These are phyloP conservation scores for Grammomys dolichurus DNA, from an alignment of 2,113 vertebrate species.

Conservation along the genomic window DNA sequence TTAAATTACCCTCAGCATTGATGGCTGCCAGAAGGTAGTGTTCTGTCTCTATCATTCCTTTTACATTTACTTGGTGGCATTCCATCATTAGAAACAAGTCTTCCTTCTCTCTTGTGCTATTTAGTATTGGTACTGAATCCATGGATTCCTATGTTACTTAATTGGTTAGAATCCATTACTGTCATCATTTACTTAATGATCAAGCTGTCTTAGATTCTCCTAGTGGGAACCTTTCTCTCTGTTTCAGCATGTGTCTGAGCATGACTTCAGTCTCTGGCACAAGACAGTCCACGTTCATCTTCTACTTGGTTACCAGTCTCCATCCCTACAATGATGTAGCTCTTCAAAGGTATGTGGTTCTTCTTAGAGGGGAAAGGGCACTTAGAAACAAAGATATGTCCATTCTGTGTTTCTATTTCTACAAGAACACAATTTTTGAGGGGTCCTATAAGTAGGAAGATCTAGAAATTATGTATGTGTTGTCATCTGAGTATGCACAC, in stretches of 20 bases:
- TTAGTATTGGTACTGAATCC: background rate
- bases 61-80: background rate
- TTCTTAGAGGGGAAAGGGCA: background rate
- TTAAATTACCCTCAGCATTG: background rate
- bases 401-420: background rate
- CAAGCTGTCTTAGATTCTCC: background rate
- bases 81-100: background rate
- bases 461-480: background rate
- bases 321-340: background rate
- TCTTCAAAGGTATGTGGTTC: background rate
- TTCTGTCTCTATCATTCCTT: constrained; percentile 28
- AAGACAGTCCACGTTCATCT: background rate
- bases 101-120: background rate
- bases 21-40: background rate
- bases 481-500: background rate
- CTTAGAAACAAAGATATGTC: background rate
- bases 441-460: background rate
- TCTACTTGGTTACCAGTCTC: background rate
- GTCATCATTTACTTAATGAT: constrained; percentile 34
- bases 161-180: background rate
- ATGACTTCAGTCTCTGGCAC: background rate
- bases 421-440: background rate
- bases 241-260: background rate
- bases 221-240: background rate
- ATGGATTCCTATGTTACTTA: background rate